These are phyloP conservation scores for Melieria omissa DNA, from an alignment of 2,888 invertebrate genomes.

Conservation along the genomic window DNA sequence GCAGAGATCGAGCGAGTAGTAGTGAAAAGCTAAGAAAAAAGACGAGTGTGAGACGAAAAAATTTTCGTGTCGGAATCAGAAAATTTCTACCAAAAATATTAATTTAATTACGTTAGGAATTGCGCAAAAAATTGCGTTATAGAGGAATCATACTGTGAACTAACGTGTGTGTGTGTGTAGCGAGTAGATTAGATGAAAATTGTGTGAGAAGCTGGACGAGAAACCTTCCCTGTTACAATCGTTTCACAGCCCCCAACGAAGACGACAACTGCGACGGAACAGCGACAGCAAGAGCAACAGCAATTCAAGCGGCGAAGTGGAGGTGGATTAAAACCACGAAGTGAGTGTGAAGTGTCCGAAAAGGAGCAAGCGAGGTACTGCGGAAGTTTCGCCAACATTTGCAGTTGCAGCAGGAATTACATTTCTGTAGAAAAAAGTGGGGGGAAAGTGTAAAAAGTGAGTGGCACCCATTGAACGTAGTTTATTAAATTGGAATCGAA, in stretches of 20 bases:
- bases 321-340: too few species aligned
- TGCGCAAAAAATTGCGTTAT: conserved; percentile 29
- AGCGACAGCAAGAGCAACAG: too few species aligned
- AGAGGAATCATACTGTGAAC: conserved; percentile 22
- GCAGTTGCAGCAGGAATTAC: too few species aligned
- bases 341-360: too few species aligned
- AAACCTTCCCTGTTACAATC: conserved; percentile 22
- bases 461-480: too few species aligned
- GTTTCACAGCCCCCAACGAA: conserved; percentile 8
- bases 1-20: conserved; percentile 19
- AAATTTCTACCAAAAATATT: conserved; percentile 37
- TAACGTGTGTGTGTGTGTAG: conserved; percentile 28
- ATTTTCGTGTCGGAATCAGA: conserved; percentile 36
- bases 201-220: conserved; percentile 21
- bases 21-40: conserved; percentile 24
- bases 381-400: too few species aligned
- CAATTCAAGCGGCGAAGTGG: too few species aligned
- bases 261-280: too few species aligned
- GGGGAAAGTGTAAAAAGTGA: too few species aligned
- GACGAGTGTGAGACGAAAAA: conserved; percentile 38
- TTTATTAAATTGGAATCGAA: too few species aligned
- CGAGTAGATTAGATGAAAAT: conserved; percentile 16
- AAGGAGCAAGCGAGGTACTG: too few species aligned
- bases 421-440: too few species aligned
- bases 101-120: conserved; percentile 29